Evolutionary conservation across 1,140 invertebrate genomes (phyloP).

Genomic region (Doryteuthis pealeii): DNA sequence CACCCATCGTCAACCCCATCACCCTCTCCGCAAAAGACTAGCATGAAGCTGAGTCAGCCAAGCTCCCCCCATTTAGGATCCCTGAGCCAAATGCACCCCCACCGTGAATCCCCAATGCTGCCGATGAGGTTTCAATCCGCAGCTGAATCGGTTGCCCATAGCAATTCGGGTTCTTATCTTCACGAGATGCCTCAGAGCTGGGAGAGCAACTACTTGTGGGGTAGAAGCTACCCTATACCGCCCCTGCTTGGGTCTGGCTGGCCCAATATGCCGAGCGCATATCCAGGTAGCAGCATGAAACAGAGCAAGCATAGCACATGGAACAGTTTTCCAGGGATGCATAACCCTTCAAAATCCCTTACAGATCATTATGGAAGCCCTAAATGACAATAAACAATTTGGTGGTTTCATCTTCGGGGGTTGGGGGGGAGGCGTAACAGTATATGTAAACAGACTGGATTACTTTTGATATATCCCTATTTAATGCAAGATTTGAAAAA

Average conservation of each 20-base stretch:
- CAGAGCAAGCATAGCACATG: background rate
- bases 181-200: slow-evolving; percentile 1
- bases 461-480: too few relatives aligned
- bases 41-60: background rate
- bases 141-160: background rate
- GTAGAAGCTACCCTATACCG: background rate
- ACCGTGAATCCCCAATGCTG: background rate
- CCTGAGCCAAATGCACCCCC: background rate
- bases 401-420: too few relatives aligned
- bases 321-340: background rate
- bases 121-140: background rate
- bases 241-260: background rate
- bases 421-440: too few relatives aligned
- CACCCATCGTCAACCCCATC: background rate
- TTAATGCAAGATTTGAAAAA: too few relatives aligned
- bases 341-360: background rate
- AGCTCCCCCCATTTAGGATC: background rate
- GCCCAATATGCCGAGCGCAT: background rate
- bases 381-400: too few relatives aligned
- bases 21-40: background rate
- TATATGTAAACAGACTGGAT: too few relatives aligned
- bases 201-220: slow-evolving; percentile 5
- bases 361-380: background rate
- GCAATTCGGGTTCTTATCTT: background rate
- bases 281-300: background rate